Evolutionary conservation across 2,888 invertebrate species (phyloP).

Genomic region (Hydrotaea diabolus): DNA sequence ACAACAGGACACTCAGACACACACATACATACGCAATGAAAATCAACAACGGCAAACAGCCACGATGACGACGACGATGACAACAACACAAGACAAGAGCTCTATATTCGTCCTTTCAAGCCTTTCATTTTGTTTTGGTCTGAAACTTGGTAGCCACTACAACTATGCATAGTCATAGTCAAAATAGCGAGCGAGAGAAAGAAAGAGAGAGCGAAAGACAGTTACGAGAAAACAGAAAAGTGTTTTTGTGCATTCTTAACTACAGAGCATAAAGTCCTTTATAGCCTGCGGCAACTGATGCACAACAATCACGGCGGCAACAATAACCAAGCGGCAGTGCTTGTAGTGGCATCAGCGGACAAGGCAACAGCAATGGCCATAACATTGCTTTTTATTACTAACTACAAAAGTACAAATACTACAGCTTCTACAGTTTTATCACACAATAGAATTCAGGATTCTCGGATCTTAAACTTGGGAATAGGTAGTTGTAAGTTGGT

Average conservation of each 20-base stretch:
- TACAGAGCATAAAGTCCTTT: constrained; percentile 30
- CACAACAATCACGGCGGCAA: constrained; percentile 19
- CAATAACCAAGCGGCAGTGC: neutral
- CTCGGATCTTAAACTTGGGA: neutral
- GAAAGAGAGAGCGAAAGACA: neutral
- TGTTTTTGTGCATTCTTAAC: constrained; percentile 32
- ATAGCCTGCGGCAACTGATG: constrained; percentile 29
- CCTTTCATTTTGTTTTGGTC: constrained; percentile 13
- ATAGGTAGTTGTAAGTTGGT: too few relatives aligned
- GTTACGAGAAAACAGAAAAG: neutral
- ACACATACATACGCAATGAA: neutral
- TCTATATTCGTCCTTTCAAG: neutral
- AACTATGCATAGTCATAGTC: constrained; percentile 24
- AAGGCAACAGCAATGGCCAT: neutral
- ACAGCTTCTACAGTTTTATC: neutral
- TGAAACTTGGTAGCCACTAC: neutral
- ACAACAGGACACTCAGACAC: constrained; percentile 55
- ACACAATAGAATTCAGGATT: constrained; percentile 31
- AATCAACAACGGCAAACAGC: constrained; percentile 2
- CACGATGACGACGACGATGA: neutral
- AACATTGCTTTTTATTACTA: neutral
- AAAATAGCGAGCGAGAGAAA: neutral
- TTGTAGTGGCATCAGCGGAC: neutral
- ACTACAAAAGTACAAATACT: neutral
- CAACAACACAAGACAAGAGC: neutral